Evolutionary conservation across 1,140 invertebrate species (phyloP).

Genomic region (Xylocopa sonorina): DNA sequence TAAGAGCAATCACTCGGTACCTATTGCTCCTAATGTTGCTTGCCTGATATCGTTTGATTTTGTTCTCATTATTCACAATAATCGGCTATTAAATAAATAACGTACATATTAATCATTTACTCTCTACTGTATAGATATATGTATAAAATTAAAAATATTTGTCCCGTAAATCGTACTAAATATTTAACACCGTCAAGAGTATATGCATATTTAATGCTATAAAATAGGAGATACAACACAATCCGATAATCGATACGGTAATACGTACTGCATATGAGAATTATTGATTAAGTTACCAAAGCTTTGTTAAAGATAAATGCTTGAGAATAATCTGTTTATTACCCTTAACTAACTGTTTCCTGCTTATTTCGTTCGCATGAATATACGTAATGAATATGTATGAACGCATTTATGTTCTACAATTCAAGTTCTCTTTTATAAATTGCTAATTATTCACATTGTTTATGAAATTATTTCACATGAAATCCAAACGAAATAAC

Average conservation of each 20-base stretch:
- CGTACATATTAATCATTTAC: neutral
- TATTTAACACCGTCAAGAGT: neutral
- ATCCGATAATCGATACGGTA: no score
- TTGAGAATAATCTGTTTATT: slow-evolving; percentile 74
- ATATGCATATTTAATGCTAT: no score
- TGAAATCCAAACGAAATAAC: no score
- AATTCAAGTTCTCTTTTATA: neutral
- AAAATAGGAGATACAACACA: no score
- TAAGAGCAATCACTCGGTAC: no score
- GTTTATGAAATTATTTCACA: no score
- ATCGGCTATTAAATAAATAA: no score
- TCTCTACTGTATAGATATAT: neutral
- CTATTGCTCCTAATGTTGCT: no score
- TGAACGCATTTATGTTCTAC: neutral
- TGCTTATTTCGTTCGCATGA: slow-evolving; percentile 62
- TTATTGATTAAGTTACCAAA: slow-evolving; percentile 33
- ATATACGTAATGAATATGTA: neutral
- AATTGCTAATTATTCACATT: neutral
- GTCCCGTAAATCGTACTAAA: neutral
- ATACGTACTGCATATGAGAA: neutral
- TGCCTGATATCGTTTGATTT: no score
- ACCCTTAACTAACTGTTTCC: slow-evolving; percentile 75
- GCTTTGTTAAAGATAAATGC: slow-evolving; percentile 16
- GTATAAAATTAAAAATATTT: neutral
- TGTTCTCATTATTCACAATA: neutral